Base-by-base conservation (phyloP, 1,140 invertebrate species). In the Bombyx mandarina region DNA sequence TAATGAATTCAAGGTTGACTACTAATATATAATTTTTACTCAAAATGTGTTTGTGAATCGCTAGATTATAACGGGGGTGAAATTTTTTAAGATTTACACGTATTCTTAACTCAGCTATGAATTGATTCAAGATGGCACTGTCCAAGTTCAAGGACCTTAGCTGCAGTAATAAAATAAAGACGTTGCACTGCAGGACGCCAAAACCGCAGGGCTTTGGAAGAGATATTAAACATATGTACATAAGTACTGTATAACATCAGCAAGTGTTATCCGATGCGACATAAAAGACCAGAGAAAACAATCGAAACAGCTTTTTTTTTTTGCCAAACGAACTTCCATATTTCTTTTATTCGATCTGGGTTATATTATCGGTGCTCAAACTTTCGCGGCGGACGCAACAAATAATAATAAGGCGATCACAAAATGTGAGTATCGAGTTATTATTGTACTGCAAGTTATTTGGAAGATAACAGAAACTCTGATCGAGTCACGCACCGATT, bases 91-190 rank as follows among this genome's bases (percentile, higher is more conserved):
- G 26, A 35, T 5, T 35, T 35, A 35, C 26, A 35, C 26, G 26
- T 35, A 35, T 35, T 35, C 0, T 35, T 35, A 35, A 1, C 26
- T 35, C 26, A 35, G 26, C 26, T 35, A 35, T 35, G 2, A 35
- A 35, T 35, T 35, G 26, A 35, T 35, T 35, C 26, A 5, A 35
- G 12, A 18, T 0, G 26, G 26, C 26, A 35, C 4, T 35, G 26
- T 60, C 61, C 54, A 70, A 71, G 75, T 71, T 66, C 75, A 79
- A 79, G 60, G 62, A 68, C 65, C 76, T 74, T 78, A 76, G 79
- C 73, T 55, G 45, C 51, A 60, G 45, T 60, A 76, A 81, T 79
- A 79, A 77, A 77, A 77, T 74, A 73, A 77, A 73, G 68, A 59
- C 62, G 69, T 74, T 61, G 60, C 71, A 49, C 67, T 63, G 59